Conservation (phyloP, 2,888 invertebrate genomes). For the Calliphora vomitoria region DNA sequence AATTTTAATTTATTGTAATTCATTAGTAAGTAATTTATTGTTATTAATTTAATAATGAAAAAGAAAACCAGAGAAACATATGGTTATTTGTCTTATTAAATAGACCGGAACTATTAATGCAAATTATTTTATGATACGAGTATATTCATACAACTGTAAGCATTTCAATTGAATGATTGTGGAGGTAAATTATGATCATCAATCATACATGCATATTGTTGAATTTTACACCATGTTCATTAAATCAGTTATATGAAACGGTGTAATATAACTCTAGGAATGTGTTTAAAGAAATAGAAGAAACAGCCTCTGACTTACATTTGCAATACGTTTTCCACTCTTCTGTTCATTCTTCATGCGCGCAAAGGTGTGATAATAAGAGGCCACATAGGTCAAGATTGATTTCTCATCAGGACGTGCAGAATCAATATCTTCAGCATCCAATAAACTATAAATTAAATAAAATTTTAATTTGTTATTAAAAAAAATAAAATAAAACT, state of each 20-base stretch:
- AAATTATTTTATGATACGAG: conserved; percentile 52
- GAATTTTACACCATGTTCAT: background rate
- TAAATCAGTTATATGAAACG: background rate
- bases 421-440: conserved; percentile 98
- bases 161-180: background rate
- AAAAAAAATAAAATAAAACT: too few species aligned
- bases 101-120: conserved; percentile 66
- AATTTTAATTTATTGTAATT: conserved; percentile 29
- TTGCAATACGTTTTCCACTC: conserved; percentile 98
- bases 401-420: conserved; percentile 98
- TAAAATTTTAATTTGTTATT: conserved; percentile 1
- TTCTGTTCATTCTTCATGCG: conserved; percentile 99
- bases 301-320: conserved; percentile 87
- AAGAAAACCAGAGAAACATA: conserved; percentile 29
- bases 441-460: conserved; percentile 88
- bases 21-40: conserved; percentile 33
- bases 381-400: conserved; percentile 99
- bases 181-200: background rate
- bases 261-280: background rate
- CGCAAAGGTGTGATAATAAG: conserved; percentile 99
- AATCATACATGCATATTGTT: conserved; percentile 26
- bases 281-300: background rate
- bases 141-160: background rate
- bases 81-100: conserved; percentile 58
- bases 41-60: conserved; percentile 44